Conservation (phyloP, 2,888 invertebrate species). For the Brachypalpus laphriformis region DNA sequence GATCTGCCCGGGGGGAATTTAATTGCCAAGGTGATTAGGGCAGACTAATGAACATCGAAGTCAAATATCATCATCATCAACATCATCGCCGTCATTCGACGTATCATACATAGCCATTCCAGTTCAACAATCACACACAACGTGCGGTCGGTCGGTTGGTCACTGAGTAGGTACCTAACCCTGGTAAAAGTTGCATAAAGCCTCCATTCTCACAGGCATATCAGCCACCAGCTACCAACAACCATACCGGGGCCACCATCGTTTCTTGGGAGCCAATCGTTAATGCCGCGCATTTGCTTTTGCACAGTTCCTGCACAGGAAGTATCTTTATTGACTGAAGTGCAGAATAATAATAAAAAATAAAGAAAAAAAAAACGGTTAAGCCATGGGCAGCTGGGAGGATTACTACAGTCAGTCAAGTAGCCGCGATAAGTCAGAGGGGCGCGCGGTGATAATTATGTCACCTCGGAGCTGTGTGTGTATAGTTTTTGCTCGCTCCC, state of each 20-base stretch:
- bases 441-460: conserved; percentile 64
- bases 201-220: conserved; percentile 47
- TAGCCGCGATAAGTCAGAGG: conserved; percentile 51
- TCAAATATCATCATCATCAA: conserved; percentile 74
- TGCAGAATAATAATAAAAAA: conserved; percentile 16
- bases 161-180: conserved; percentile 19
- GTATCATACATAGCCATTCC: conserved; percentile 44
- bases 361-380: conserved; percentile 40
- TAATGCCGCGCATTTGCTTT: conserved; percentile 52
- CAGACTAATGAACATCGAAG: conserved; percentile 73
- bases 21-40: conserved; percentile 74
- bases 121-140: conserved; percentile 65
- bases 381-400: conserved; percentile 57
- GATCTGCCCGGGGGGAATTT: conserved; percentile 54
- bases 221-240: not conserved
- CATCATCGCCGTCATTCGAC: conserved; percentile 47
- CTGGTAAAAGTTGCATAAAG: conserved; percentile 50
- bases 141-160: conserved; percentile 51
- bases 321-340: conserved; percentile 58
- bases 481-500: conserved; percentile 21
- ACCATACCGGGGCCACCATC: conserved; percentile 6
- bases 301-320: conserved; percentile 58
- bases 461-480: conserved; percentile 59
- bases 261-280: conserved; percentile 50
- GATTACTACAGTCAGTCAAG: conserved; percentile 62